These are phyloP conservation scores for Graphium colonna DNA, from an alignment of 2,888 invertebrate genomes.

Conservation along the genomic window DNA sequence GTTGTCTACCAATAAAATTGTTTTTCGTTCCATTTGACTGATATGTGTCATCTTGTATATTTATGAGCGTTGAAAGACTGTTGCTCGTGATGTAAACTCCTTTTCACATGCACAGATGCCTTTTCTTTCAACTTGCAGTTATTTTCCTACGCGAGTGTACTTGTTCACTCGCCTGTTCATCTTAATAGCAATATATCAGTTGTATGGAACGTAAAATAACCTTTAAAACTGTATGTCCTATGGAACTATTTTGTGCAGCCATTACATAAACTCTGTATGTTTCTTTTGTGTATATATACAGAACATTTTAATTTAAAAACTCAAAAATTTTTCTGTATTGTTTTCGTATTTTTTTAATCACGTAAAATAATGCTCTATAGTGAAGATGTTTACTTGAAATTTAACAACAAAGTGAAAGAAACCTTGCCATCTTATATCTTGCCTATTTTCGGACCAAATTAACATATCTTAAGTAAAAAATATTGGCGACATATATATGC, in stretches of 20 bases:
- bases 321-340: too few species aligned
- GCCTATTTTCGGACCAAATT: constrained; percentile 42
- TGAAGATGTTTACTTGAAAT: too few species aligned
- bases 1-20: too few species aligned
- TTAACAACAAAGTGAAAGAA: too few species aligned
- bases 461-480: constrained; percentile 27
- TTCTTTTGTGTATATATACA: too few species aligned
- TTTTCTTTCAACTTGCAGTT: constrained; percentile 27
- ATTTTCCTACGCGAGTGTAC: background rate
- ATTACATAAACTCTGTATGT: too few species aligned
- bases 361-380: too few species aligned
- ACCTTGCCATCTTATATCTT: constrained; percentile 41
- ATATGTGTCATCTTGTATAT: constrained; percentile 25
- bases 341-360: too few species aligned
- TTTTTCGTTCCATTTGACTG: constrained; percentile 24
- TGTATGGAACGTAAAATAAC: constrained; percentile 2
- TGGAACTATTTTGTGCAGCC: background rate
- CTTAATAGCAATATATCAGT: background rate
- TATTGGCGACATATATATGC: background rate
- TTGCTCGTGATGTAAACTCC: constrained; percentile 21
- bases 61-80: constrained; percentile 20
- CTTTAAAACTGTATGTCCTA: background rate
- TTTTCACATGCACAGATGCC: constrained; percentile 17
- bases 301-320: too few species aligned
- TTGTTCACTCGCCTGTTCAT: too few species aligned